These are phyloP conservation scores for Rhyzopertha dominica DNA, from an alignment of 1,140 invertebrate genomes.

Conservation along the genomic window DNA sequence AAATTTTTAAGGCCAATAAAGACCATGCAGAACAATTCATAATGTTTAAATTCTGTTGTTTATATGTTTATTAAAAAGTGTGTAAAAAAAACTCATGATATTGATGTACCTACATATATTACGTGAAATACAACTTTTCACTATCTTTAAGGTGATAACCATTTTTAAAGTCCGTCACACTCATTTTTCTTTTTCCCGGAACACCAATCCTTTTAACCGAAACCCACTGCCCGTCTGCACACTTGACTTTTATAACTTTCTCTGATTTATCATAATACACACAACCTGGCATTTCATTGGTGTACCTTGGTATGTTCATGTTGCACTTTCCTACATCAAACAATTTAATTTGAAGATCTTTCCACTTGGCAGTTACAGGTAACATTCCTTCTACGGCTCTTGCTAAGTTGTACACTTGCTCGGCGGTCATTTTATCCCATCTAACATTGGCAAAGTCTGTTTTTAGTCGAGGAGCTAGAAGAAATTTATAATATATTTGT, in stretches of 20 bases:
- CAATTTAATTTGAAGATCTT: conserved; percentile 55
- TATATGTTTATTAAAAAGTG: too few species aligned
- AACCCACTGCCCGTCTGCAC: conserved; percentile 54
- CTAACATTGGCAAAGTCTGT: conserved; percentile 54
- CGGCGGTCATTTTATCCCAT: conserved; percentile 58
- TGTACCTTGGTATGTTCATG: conserved; percentile 10
- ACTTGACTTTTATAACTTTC: conserved; percentile 53
- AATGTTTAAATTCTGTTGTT: too few species aligned
- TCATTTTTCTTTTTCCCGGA: conserved; percentile 56
- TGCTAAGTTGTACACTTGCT: conserved; percentile 59
- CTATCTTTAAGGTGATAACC: too few species aligned
- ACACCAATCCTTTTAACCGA: conserved; percentile 55
- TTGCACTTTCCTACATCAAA: conserved; percentile 49
- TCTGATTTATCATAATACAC: conserved; percentile 50
- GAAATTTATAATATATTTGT: conserved; percentile 22
- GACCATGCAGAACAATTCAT: too few species aligned
- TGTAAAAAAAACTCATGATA: too few species aligned
- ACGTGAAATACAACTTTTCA: too few species aligned
- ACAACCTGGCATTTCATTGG: conserved; percentile 49
- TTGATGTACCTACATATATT: too few species aligned
- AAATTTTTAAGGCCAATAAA: too few species aligned
- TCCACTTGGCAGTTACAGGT: conserved; percentile 56
- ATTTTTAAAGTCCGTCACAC: conserved; percentile 62
- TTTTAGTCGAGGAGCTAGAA: conserved; percentile 68
- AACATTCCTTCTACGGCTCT: conserved; percentile 62